Evolutionary conservation across 2,797 vertebrate species (phyloP).

Genomic region (Mus caroli): DNA sequence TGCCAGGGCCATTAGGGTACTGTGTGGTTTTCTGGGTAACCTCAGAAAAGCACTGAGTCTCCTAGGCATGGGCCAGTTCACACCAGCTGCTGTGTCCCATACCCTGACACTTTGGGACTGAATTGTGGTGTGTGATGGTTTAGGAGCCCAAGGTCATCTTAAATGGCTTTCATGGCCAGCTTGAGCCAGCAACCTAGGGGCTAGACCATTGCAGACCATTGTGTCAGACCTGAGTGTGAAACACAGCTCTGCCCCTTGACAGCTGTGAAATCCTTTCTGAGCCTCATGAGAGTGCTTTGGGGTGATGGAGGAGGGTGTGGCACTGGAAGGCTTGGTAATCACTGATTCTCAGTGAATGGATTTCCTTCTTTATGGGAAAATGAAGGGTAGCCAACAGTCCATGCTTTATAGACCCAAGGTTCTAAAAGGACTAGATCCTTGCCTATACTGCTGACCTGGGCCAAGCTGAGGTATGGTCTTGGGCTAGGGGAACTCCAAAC

Average conservation of each 20-base stretch:
- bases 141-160: neutral
- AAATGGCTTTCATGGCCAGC: rapidly evolving
- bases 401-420: neutral
- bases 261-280: neutral
- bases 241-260: neutral
- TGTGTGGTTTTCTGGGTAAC: neutral
- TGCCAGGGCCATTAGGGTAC: neutral
- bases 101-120: neutral
- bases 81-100: neutral
- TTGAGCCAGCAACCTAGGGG: neutral
- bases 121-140: neutral
- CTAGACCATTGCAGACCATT: neutral
- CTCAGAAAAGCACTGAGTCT: neutral
- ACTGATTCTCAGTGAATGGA: neutral
- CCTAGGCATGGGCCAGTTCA: neutral
- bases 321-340: rapidly evolving
- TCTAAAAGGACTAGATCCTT: neutral
- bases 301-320: neutral
- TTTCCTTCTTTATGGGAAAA: neutral
- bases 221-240: neutral
- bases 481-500: neutral
- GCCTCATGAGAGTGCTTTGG: too few species aligned
- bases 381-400: neutral
- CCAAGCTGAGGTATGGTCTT: neutral
- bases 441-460: neutral